Evolutionary conservation across 2,888 invertebrate species (phyloP).

Genomic region (Julus scandinavius): DNA sequence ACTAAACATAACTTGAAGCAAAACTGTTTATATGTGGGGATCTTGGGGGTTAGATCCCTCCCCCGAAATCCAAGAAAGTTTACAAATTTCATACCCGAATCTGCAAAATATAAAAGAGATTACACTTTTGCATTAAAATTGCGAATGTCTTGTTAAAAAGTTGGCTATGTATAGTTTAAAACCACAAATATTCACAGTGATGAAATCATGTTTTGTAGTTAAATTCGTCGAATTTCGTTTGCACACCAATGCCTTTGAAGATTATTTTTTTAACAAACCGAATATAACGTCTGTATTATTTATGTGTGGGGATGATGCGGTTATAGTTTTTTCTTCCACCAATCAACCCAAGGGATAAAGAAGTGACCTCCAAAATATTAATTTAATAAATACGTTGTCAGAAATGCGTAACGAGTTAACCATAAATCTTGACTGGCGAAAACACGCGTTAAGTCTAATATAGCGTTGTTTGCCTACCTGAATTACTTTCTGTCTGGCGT

Average conservation of each 20-base stretch:
- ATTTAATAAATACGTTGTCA: slow-evolving; percentile 44
- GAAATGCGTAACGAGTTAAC: slow-evolving; percentile 33
- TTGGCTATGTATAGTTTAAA: too few species aligned
- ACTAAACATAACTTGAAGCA: too few species aligned
- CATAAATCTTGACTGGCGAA: slow-evolving; percentile 3
- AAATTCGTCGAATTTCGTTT: background rate
- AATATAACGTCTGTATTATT: background rate
- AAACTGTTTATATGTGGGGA: too few species aligned
- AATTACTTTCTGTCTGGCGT: slow-evolving; percentile 8
- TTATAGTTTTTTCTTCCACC: slow-evolving; percentile 16
- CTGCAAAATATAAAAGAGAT: too few species aligned
- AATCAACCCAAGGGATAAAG: slow-evolving; percentile 46
- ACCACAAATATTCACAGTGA: background rate
- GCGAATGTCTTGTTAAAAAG: too few species aligned
- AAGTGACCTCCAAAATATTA: slow-evolving; percentile 46
- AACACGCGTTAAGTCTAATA: background rate
- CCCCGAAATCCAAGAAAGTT: too few species aligned
- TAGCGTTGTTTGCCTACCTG: slow-evolving; percentile 4
- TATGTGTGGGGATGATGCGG: slow-evolving; percentile 34
- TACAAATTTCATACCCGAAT: too few species aligned
- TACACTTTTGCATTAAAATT: too few species aligned
- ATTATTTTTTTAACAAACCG: background rate
- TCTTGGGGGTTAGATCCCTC: too few species aligned
- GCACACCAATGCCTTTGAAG: background rate
- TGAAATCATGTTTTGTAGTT: background rate